Percentiles rank a stretch among this genome's conserved stretches.
phyloP scores from a whole-genome alignment of 2,888 invertebrate genomes.

The Rhagonycha lutea region DNA sequence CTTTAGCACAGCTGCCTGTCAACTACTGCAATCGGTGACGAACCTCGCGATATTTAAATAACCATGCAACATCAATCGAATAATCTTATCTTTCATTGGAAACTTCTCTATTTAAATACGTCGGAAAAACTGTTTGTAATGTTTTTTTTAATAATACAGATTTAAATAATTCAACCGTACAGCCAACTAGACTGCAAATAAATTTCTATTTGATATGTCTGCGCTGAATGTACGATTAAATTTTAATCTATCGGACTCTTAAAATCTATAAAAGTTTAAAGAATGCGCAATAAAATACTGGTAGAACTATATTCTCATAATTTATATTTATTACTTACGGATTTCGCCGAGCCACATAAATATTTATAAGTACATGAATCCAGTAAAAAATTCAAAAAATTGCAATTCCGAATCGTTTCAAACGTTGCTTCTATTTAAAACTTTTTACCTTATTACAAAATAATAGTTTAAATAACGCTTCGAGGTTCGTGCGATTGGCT shows the following conservation, averaged over 20 bases:
- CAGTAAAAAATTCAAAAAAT: background rate
- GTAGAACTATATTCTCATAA: background rate
- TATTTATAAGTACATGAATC: background rate
- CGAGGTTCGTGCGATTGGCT: no score
- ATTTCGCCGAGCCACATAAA: background rate
- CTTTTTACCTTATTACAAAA: background rate
- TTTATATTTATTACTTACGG: background rate
- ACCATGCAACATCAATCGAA: background rate
- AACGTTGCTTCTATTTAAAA: background rate
- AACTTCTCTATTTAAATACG: background rate
- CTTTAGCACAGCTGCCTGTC: conserved; percentile 11
- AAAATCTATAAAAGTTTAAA: background rate
- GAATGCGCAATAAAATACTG: background rate
- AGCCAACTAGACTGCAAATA: background rate
- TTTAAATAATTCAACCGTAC: background rate
- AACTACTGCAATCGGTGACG: conserved; percentile 14
- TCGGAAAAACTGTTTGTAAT: background rate
- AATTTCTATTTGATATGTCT: background rate
- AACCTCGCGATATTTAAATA: background rate
- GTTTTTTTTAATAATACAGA: background rate
- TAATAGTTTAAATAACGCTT: background rate
- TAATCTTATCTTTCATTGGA: background rate
- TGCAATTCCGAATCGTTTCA: background rate
- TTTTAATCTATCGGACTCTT: background rate
- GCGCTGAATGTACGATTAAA: background rate